These are phyloP conservation scores for Platalea minor DNA, from an alignment of 2,797 vertebrate species.

Conservation along the genomic window DNA sequence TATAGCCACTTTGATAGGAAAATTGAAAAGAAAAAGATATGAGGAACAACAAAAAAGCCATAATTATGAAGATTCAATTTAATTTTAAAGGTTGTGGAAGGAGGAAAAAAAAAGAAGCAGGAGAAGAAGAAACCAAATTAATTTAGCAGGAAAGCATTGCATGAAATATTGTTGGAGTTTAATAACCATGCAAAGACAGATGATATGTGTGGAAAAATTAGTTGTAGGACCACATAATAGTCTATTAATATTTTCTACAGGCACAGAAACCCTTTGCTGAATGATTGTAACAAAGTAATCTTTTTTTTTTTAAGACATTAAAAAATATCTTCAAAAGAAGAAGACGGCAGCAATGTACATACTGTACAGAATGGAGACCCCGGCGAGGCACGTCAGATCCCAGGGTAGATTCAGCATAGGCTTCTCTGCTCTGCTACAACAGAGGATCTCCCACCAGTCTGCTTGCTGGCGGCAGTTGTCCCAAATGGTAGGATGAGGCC, in stretches of 20 bases:
- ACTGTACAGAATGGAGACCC: constrained; percentile 26
- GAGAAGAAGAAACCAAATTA: constrained; percentile 82
- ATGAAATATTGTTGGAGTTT: constrained; percentile 86
- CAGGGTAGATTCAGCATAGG: neutral
- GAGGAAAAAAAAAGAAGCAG: constrained; percentile 73
- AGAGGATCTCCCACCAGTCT: neutral
- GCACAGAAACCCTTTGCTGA: constrained; percentile 79
- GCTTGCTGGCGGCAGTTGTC: neutral
- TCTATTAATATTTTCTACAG: constrained; percentile 83
- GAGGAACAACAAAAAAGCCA: constrained; percentile 78
- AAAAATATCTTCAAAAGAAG: constrained; percentile 79
- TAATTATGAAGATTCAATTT: constrained; percentile 84
- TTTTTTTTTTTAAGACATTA: constrained; percentile 66
- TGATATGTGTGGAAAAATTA: constrained; percentile 85
- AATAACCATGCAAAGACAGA: constrained; percentile 84
- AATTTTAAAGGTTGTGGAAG: constrained; percentile 80
- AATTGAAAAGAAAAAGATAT: constrained; percentile 81
- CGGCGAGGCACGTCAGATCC: neutral
- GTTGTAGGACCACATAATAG: constrained; percentile 86
- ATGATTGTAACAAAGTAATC: constrained; percentile 79
- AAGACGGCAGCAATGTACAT: constrained; percentile 48
- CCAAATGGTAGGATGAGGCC: fast-evolving
- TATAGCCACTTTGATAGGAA: constrained; percentile 79
- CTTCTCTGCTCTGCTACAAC: neutral
- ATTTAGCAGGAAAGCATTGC: constrained; percentile 82